Evolutionary conservation across 2,888 invertebrate genomes (phyloP), one percentile per base, ranked within the genome.

Genomic region (Leptura quadrifasciata): DNA sequence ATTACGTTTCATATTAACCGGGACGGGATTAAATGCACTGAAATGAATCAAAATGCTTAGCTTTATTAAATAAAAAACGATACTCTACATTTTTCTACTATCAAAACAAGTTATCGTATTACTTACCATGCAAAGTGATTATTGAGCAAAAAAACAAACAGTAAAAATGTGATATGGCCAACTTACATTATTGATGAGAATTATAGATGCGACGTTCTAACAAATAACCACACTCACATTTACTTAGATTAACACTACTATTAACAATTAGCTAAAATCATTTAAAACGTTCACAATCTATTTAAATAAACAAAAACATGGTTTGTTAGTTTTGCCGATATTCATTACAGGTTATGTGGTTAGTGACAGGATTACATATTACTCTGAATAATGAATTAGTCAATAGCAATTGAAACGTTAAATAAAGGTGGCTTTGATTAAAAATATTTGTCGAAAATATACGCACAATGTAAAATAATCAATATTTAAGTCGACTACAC

Each of bases 401-500:
- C 64, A 58, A 60, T 15, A 52, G 35, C 17, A 8, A 21, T n/a
- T 5, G 15, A 18, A 64, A 61, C 17, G 18, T 24, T 24, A 9
- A 21, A 18, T 20, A 10, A 20, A 18, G n/a, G 24, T 27, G 15
- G 21, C 3, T 61, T 78, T 72, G 5, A 67, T 72, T 65, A 52
- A 68, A 47, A 71, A 69, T 74, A 71, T 72, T 31, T 35, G 55
- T 52, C 12, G 47, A 72, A 80, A 80, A 78, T 77, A 72, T 76
- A 80, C 81, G 75, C 75, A 81, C 80, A 78, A 76, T 76, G 67
- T 73, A 81, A 82, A 82, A 84, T 82, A 81, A 83, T 83, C 82
- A 81, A 84, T 84, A 81, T 79, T 77, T 78, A 52, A 79, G 75
- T 72, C 64, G 76, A 79, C 65, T 72, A 70, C 74, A 71, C 73